Evolutionary conservation across 2,888 invertebrate genomes (phyloP).

Genomic region (Prostheceraeus crozeri): DNA sequence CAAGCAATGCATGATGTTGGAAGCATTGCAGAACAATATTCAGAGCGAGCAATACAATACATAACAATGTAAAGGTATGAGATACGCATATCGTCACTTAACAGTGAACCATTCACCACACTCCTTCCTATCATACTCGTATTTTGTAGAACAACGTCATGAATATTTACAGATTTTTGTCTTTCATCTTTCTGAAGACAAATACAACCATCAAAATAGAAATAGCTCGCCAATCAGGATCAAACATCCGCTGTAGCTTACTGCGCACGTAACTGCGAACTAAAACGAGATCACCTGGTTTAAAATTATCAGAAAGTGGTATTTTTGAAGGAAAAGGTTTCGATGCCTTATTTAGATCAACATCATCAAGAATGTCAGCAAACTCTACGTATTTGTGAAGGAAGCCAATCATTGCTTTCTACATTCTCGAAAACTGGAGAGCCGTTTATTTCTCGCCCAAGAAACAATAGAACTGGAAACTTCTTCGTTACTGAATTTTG

Average conservation of each 20-base stretch:
- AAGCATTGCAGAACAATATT: too few species aligned
- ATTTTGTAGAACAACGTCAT: constrained; percentile 29
- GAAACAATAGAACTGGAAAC: constrained; percentile 3
- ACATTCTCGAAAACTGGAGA: constrained; percentile 4
- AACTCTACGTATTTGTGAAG: background rate
- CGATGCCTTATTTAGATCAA: constrained; percentile 4
- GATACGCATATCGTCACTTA: too few species aligned
- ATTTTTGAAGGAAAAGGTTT: too few species aligned
- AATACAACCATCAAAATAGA: constrained; percentile 2
- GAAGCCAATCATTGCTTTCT: background rate
- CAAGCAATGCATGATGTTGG: too few species aligned
- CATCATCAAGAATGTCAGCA: constrained; percentile 11
- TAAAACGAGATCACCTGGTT: constrained; percentile 11
- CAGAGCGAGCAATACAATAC: too few species aligned
- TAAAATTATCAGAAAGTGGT: too few species aligned
- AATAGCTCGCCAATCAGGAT: constrained; percentile 25
- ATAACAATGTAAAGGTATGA: too few species aligned
- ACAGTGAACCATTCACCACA: too few species aligned
- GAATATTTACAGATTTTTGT: constrained; percentile 21
- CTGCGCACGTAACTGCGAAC: constrained; percentile 6
- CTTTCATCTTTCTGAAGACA: constrained; percentile 15
- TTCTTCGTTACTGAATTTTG: background rate
- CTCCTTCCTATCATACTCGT: constrained; percentile 19
- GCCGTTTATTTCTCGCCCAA: background rate
- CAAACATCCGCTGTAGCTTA: constrained; percentile 21